Base-by-base conservation (phyloP, 2,797 vertebrate genomes). In the Gymnodraco acuticeps region DNA sequence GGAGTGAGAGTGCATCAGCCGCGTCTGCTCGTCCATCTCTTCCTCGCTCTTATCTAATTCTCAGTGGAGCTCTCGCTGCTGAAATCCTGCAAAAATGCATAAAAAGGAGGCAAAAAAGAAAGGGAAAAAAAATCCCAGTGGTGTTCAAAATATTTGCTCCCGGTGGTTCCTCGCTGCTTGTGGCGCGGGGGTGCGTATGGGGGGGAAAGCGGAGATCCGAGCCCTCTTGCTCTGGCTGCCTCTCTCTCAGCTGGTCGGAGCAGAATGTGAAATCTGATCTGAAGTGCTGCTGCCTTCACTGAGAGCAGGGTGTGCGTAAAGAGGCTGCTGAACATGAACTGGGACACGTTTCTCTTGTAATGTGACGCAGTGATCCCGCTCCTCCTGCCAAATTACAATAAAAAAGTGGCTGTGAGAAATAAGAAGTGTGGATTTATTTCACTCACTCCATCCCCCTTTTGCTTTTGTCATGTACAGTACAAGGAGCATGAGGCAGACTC, bases 11-110 rank as follows among this genome's bases (percentile, higher is more conserved):
- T 98, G 97, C 97, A 98, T 98, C 94, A 98, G 89, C 95, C 97
- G 92, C 92, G 97, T 96, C 96, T 99, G 97, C 87, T 98, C 97
- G 93, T 99, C 97, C 97, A 98, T 98, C 90, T 93, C 96, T 93
- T 77, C 85, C 85, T 31, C 77, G 23, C 43, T 62, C 31, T 53
- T 79, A 72, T 77, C 80, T 84, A 75, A 77, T 69, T 85, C 66
- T 86, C 43, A 41, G 78, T 38, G 64, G n/a, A 81, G 75, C 71
- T 79, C 68, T 75, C 20, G 69, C 73, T 61, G 65, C 38, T 68
- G 71, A 82, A 84, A 85, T 86, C 84, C 86, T 79, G 75, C 83
- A 85, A 76, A 88, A 86, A 90, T 79, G 75, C 80, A 89, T 83
- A 80, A 68, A 84, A 83, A 14, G n/a, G 33, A 43, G 65, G 46